These are phyloP conservation scores for Tiliqua scincoides DNA, from an alignment of 2,113 vertebrate species.

Conservation along the genomic window DNA sequence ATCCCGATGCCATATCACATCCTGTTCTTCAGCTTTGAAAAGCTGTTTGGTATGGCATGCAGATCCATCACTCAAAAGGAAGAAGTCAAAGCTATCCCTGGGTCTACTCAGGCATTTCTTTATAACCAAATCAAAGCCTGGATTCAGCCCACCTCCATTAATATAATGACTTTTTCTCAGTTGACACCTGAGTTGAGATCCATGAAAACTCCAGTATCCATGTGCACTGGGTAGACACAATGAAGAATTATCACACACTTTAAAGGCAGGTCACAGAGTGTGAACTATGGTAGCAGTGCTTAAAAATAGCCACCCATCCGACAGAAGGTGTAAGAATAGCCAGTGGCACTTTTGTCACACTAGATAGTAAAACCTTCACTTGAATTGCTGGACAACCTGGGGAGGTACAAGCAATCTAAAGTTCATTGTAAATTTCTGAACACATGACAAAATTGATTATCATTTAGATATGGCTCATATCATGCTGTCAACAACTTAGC, in stretches of 20 bases:
- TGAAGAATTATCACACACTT: conserved; percentile 23
- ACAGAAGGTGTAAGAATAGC: conserved; percentile 32
- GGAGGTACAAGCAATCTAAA: not conserved
- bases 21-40: too few species aligned
- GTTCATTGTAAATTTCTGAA: fast-evolving
- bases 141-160: too few species aligned
- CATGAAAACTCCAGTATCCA: not conserved
- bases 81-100: too few species aligned
- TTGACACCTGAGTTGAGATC: not conserved
- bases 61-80: too few species aligned
- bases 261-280: conserved; percentile 12
- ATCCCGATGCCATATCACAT: too few species aligned
- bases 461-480: not conserved
- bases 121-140: too few species aligned
- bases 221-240: not conserved
- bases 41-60: too few species aligned
- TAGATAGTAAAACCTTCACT: conserved; percentile 39
- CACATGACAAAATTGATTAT: not conserved
- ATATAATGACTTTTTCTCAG: not conserved
- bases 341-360: conserved; percentile 51
- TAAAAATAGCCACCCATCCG: conserved; percentile 51
- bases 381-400: conserved; percentile 35
- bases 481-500: not conserved
- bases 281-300: conserved; percentile 47
- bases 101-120: too few species aligned